phyloP scores from a whole-genome alignment of 2,113 vertebrate species.

The Calyptomena viridis region DNA sequence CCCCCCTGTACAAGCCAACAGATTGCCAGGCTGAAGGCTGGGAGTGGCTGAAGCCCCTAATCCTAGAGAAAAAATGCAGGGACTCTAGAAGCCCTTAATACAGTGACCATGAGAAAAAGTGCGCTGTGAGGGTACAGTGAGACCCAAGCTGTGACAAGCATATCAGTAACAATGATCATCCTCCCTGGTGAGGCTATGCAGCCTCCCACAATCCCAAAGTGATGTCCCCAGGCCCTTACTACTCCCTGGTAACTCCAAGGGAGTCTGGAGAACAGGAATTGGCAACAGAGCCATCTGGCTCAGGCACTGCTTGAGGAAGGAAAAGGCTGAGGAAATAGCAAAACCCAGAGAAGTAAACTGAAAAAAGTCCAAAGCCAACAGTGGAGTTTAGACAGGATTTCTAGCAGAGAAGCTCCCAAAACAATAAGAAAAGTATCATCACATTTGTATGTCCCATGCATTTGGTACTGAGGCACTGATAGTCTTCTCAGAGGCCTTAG shows the following conservation, averaged over 20 bases:
- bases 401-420: background rate
- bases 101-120: background rate
- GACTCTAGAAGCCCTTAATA: background rate
- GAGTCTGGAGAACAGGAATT: background rate
- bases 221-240: background rate
- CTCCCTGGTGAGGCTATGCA: background rate
- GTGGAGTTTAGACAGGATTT: background rate
- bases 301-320: background rate
- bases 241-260: background rate
- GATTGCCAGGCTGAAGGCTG: background rate
- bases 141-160: background rate
- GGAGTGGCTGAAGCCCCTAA: background rate
- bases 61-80: background rate
- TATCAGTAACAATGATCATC: background rate
- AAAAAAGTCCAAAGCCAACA: background rate
- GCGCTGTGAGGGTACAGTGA: background rate
- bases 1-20: no score
- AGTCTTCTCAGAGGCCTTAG: background rate
- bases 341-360: background rate
- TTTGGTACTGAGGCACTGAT: background rate
- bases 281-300: background rate
- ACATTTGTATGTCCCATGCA: rapidly evolving
- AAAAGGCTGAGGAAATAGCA: background rate
- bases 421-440: background rate
- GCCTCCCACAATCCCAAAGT: background rate